Evolutionary conservation across 2,888 invertebrate species (phyloP).

Genomic region (Eumerus sabulonum): DNA sequence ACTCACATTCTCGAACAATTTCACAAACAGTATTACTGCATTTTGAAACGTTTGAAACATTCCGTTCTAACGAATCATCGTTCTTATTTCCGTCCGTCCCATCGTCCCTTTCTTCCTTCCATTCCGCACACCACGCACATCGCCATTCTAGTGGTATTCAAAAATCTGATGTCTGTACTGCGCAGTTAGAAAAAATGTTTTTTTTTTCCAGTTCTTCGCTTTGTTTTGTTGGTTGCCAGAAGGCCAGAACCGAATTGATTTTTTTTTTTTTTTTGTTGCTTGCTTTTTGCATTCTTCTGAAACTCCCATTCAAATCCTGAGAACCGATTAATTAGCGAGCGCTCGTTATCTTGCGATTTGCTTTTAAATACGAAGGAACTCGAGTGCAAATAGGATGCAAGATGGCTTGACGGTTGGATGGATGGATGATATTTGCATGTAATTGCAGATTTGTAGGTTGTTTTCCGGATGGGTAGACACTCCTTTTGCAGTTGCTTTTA

Average conservation of each 20-base stretch:
- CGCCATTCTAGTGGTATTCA: conserved; percentile 29
- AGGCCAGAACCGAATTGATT: conserved; percentile 38
- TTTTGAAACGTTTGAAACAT: conserved; percentile 35
- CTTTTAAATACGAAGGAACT: conserved; percentile 64
- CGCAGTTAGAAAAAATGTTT: conserved; percentile 35
- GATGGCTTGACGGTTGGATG: conserved; percentile 4
- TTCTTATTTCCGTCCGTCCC: not conserved
- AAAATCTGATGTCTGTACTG: conserved; percentile 29
- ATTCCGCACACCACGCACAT: too few species aligned
- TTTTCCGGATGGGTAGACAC: conserved; percentile 77
- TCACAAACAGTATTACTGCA: conserved; percentile 64
- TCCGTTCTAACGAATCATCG: conserved; percentile 43
- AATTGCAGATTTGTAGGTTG: conserved; percentile 76
- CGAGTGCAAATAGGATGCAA: conserved; percentile 57
- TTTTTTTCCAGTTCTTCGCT: conserved; percentile 49
- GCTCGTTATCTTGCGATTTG: conserved; percentile 68
- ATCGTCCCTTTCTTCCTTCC: too few species aligned
- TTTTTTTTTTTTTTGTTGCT: conserved; percentile 27
- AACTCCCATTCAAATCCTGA: conserved; percentile 50
- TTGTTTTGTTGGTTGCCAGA: conserved; percentile 42
- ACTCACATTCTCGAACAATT: conserved; percentile 67
- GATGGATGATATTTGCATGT: conserved; percentile 49
- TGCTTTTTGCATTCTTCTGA: conserved; percentile 14
- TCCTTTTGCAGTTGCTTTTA: conserved; percentile 60
- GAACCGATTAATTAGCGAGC: conserved; percentile 68